These are phyloP conservation scores for Campoletis sonorensis DNA, from an alignment of 1,140 invertebrate species.

Conservation along the genomic window DNA sequence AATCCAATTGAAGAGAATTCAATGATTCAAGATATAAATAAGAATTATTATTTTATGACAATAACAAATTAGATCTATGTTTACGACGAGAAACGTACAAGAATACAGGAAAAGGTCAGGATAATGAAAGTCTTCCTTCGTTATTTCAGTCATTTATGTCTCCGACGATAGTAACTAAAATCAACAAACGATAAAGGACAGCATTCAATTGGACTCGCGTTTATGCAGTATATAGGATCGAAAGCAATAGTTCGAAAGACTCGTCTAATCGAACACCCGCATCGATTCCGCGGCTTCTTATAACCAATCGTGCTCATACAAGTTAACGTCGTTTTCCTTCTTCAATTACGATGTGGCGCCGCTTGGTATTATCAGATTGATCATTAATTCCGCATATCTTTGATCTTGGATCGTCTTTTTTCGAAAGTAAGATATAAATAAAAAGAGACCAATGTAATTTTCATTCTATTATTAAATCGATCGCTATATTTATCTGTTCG, in stretches of 20 bases:
- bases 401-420: no score
- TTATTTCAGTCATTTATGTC: background rate
- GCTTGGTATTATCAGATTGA: background rate
- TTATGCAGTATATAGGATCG: background rate
- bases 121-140: background rate
- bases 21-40: no score
- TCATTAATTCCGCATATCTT: background rate
- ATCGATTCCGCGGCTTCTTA: background rate
- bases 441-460: no score
- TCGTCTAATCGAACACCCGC: background rate
- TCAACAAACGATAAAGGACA: constrained; percentile 18
- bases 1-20: no score
- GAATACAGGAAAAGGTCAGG: background rate
- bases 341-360: background rate
- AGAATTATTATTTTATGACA: no score
- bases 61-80: background rate
- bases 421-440: no score
- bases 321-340: constrained; percentile 34
- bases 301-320: constrained; percentile 34
- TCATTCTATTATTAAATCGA: no score
- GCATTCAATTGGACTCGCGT: background rate
- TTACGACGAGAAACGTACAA: background rate
- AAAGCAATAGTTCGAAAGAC: background rate
- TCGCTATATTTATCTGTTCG: no score
- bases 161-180: background rate